Conservation (phyloP, 2,888 invertebrate genomes). For the Orchesella flavescens region DNA sequence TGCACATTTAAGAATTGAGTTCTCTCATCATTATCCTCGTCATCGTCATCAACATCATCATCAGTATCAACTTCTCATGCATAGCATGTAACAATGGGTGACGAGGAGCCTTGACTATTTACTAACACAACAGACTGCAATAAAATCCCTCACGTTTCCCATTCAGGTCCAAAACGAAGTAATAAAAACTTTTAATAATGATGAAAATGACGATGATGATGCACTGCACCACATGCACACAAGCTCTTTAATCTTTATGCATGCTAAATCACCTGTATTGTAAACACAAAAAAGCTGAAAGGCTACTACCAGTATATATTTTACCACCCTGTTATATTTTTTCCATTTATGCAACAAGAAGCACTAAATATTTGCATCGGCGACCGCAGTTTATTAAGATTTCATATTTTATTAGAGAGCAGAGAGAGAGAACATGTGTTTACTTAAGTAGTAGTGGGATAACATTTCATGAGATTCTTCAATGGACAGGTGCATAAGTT, state of each 20-base stretch:
- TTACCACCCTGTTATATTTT: background rate
- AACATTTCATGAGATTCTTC: slow-evolving; percentile 5
- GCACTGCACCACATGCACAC: slow-evolving; percentile 1
- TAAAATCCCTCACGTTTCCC: slow-evolving; percentile 56
- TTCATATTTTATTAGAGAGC: background rate
- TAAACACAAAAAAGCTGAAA: slow-evolving; percentile 3
- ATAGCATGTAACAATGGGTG: slow-evolving; percentile 45
- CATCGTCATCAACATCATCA: slow-evolving; percentile 36
- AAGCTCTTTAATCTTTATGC: background rate
- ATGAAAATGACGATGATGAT: slow-evolving; percentile 35
- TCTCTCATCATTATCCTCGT: slow-evolving; percentile 39
- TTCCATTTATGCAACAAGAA: background rate
- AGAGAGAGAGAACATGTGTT: slow-evolving; percentile 3
- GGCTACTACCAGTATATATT: background rate
- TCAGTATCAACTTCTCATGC: slow-evolving; percentile 6
- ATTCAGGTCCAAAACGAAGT: slow-evolving; percentile 49
- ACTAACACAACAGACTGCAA: slow-evolving; percentile 47
- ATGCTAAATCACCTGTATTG: background rate
- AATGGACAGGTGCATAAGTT: background rate
- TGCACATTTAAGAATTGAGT: slow-evolving; percentile 29
- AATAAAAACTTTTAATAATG: slow-evolving; percentile 52
- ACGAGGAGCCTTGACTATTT: slow-evolving; percentile 43
- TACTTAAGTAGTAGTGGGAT: slow-evolving; percentile 2
- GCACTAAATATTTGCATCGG: background rate
- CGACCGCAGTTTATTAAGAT: background rate